Base-by-base conservation (phyloP, 2,113 vertebrate genomes). In the Pluvialis apricaria region DNA sequence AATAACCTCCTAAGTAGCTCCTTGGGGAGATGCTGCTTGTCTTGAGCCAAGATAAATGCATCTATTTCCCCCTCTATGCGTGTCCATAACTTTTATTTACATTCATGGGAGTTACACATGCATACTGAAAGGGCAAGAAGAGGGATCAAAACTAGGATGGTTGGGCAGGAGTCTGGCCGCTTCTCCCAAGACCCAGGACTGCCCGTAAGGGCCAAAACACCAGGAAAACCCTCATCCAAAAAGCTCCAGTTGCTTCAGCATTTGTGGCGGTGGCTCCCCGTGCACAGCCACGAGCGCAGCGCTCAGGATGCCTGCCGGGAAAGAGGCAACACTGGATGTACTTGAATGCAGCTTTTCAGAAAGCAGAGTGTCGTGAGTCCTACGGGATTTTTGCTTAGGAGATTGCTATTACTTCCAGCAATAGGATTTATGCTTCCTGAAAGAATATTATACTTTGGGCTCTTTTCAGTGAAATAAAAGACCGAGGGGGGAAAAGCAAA, bases 331-430 rank as follows among this genome's bases (percentile, higher is more conserved):
- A 18, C 47, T 71, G 83, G 25, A 75, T 57, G 73, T 86, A 94
- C 76, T 90, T 94, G 94, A 96, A 95, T 62, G 81, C 24, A 97
- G 93, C 58, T 96, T 95, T 97, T 95, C 91, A 93, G 95, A 96
- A 95, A 97, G 90, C 85, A 95, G 77, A 89, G 68, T 69, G 77
- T 80, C 28, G 19, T 24, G 75, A 93, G 81, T 90, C 97, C 94
- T 91, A 6, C 3, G 94, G 94, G 97, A 95, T 87, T 91, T 91
- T 82, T 85, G 42, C 64, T 91, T 69, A 95, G 97, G 79, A 96
- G 96, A 95, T 85, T 49, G 80, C 94, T 97, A 95, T 97, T 98
- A 96, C 94, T 98, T 98, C 90, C 91, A 97, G 96, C 86, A 97
- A 97, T 97, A 95, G 58, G 95, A 96, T 96, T 97, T 93, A 96